A percentile compares a stretch with the other conserved stretches of the same genome.
Conservation (phyloP, 2,888 invertebrate genomes). For the Eupithecia abbreviata region DNA sequence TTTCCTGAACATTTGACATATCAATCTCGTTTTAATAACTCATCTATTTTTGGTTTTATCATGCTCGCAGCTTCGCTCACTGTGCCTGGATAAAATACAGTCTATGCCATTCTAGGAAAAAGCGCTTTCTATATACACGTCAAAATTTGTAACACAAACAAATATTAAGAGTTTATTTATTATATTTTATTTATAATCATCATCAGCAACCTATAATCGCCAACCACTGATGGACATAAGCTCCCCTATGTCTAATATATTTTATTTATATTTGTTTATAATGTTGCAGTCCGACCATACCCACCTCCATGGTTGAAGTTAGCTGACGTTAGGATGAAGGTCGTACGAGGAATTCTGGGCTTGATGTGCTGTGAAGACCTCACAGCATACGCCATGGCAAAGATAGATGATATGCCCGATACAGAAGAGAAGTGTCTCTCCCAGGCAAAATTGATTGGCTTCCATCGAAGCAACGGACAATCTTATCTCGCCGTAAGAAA, state of each 20-base stretch:
- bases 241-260: too few relatives aligned
- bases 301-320: constrained; percentile 62
- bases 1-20: constrained; percentile 25
- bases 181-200: too few relatives aligned
- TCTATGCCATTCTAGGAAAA: not conserved
- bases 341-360: constrained; percentile 59
- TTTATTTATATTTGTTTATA: constrained; percentile 33
- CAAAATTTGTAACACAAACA: too few relatives aligned
- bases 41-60: constrained; percentile 1
- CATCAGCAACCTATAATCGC: too few relatives aligned
- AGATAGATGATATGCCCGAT: constrained; percentile 59
- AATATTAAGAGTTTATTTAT: too few relatives aligned
- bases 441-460: constrained; percentile 57
- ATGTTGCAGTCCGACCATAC: constrained; percentile 58
- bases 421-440: constrained; percentile 60
- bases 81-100: not conserved
- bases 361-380: constrained; percentile 74
- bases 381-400: constrained; percentile 63
- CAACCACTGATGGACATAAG: too few relatives aligned
- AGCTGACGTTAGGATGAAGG: constrained; percentile 68
- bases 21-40: constrained; percentile 17
- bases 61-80: not conserved
- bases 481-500: constrained; percentile 60
- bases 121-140: not conserved
- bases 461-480: constrained; percentile 55